Base-by-base conservation (phyloP, 2,888 invertebrate genomes). In the Brachyptera putata region DNA sequence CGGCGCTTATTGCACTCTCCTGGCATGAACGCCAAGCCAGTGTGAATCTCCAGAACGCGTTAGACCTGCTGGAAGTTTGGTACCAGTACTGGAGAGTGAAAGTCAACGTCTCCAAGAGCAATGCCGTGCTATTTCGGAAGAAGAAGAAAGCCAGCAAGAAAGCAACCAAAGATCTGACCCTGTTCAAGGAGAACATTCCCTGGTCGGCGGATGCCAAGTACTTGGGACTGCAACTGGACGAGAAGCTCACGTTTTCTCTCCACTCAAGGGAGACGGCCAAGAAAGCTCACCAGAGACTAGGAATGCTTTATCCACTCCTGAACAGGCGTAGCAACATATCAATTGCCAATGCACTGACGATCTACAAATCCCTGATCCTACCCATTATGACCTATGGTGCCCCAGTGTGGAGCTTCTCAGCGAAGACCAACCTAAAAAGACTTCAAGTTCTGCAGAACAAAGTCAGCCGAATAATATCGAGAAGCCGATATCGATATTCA, bases 21-120 rank as follows among this genome's bases (percentile, higher is more conserved):
- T n/a, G n/a, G n/a, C n/a, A n/a, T n/a, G n/a, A n/a, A n/a, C n/a
- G n/a, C n/a, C n/a, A n/a, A n/a, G n/a, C n/a, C n/a, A n/a, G n/a
- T n/a, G n/a, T n/a, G n/a, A n/a, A n/a, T n/a, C n/a, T n/a, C n/a
- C n/a, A 61, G 59, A 39, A 22, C 56, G 18, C 50, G 46, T 22
- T 26, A 1, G 37, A 22, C 4, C 9, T 30, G 30, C 26, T 57
- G 2, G 48, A 61, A 37, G 18, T 56, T 13, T 63, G 58, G 56
- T 60, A 60, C 22, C 16, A 18, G 36, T 30, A 56, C 53, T 65
- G 64, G 63, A 34, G 59, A 60, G 60, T 64, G 7, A 48, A 57
- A 56, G 55, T 66, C 1, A 65, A 64, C 16, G 26, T 43, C n/a
- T 3, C n/a, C 1, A 63, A 65, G 49, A 63, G 60, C 14, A 26